Base-by-base conservation (phyloP, 2,888 invertebrate species). In the Dryobota labecula region DNA sequence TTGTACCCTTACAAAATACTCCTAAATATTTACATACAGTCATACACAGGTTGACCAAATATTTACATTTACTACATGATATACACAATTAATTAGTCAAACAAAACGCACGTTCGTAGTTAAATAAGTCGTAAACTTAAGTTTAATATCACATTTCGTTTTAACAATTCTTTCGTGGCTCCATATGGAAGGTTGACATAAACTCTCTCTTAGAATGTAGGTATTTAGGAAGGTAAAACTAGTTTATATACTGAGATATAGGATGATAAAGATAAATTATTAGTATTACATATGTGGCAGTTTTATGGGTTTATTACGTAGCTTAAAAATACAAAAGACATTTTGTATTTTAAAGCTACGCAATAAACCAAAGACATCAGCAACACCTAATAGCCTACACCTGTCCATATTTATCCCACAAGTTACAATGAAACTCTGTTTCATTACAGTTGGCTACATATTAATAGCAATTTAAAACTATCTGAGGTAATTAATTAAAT, bases 131-230 rank as follows among this genome's bases (percentile, higher is more conserved):
- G 45, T 76, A 72, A 91, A 90, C 91, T 91, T 94, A 93, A 90
- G 76, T 88, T 91, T 93, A 93, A 90, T 94, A 94, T 94, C 93
- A 93, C 93, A 94, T 90, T 92, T 92, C 88, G 85, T 90, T 89
- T 84, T 78, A 74, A 75, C 58, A 76, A 77, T 83, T 81, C 78
- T 70, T 77, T 53, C 20, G 56, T 57, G 54, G 53, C 56, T 61
- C 38, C 64, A n/a, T 58, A 73, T 56, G 78, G 67, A 82, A 70
- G 64, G 56, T 57, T 41, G 77, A 61, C 38, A 63, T 15, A 13
- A 63, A 30, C 30, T 24, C 15, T n/a, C 36, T 41, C 24, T 27
- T 36, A 38, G 20, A 53, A 54, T 47, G 45, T 27, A 64, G 45
- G 8, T 27, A 24, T 27, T n/a, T 47, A n/a, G 8, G 41, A 24